These are phyloP conservation scores for Netelia fuscicornis DNA, from an alignment of 2,888 invertebrate genomes.

Conservation along the genomic window DNA sequence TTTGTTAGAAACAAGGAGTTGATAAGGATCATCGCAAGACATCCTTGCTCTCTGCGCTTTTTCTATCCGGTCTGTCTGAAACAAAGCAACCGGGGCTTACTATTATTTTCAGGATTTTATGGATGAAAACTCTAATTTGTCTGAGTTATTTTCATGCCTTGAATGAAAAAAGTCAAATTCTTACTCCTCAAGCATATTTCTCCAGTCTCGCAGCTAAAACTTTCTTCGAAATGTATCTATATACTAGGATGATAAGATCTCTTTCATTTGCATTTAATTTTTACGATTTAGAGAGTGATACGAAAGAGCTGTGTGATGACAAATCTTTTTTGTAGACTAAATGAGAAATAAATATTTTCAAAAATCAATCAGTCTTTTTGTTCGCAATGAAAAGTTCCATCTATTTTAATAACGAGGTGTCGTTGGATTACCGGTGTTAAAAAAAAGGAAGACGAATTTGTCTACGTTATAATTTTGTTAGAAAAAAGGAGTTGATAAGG, in stretches of 20 bases:
- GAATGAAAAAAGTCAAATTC: neutral
- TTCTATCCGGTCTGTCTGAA: neutral
- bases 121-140: neutral
- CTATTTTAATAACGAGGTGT: too few species aligned
- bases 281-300: conserved; percentile 49
- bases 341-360: conserved; percentile 62
- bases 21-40: conserved; percentile 14
- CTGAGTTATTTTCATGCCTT: neutral
- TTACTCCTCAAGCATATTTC: conserved; percentile 16
- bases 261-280: conserved; percentile 45
- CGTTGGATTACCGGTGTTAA: neutral
- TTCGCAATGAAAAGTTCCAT: too few species aligned
- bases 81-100: neutral
- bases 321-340: conserved; percentile 45
- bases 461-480: neutral
- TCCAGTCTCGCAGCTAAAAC: conserved; percentile 28
- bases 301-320: conserved; percentile 3
- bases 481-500: neutral
- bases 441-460: neutral
- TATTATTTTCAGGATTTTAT: conserved; percentile 47
- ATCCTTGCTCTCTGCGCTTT: conserved; percentile 17
- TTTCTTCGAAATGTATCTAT: conserved; percentile 36
- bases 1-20: neutral
- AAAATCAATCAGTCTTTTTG: conserved; percentile 29
- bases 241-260: conserved; percentile 17